Evolutionary conservation across 2,888 invertebrate genomes (phyloP).

Genomic region (Agrochola macilenta): DNA sequence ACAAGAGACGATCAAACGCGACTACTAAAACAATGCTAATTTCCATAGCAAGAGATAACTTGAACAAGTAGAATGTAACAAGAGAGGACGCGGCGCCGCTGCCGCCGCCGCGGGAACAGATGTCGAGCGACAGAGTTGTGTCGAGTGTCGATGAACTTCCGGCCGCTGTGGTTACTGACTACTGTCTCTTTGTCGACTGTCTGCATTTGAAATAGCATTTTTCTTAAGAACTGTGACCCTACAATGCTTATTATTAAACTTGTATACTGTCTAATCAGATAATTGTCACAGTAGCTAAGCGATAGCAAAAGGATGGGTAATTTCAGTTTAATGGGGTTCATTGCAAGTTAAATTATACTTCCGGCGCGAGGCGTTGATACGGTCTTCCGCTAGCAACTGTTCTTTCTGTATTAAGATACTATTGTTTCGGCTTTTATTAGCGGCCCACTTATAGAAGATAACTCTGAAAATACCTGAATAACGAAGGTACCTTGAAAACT

Average conservation of each 20-base stretch:
- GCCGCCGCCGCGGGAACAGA: constrained; percentile 44
- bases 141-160: constrained; percentile 47
- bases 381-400: background rate
- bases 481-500: background rate
- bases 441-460: background rate
- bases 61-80: constrained; percentile 15
- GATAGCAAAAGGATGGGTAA: background rate
- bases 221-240: background rate
- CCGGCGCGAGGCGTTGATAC: background rate
- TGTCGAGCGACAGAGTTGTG: constrained; percentile 12
- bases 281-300: background rate
- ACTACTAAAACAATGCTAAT: constrained; percentile 31
- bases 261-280: background rate
- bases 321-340: too few species aligned
- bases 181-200: background rate
- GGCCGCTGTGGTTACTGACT: constrained; percentile 3
- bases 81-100: constrained; percentile 13
- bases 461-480: background rate
- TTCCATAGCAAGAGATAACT: constrained; percentile 20
- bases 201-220: background rate
- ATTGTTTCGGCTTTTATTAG: background rate
- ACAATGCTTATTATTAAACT: background rate
- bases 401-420: background rate
- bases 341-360: background rate
- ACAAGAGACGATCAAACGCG: background rate